Evolutionary conservation across 2,888 invertebrate genomes (phyloP).

Genomic region (Sphaeridia pumilis): DNA sequence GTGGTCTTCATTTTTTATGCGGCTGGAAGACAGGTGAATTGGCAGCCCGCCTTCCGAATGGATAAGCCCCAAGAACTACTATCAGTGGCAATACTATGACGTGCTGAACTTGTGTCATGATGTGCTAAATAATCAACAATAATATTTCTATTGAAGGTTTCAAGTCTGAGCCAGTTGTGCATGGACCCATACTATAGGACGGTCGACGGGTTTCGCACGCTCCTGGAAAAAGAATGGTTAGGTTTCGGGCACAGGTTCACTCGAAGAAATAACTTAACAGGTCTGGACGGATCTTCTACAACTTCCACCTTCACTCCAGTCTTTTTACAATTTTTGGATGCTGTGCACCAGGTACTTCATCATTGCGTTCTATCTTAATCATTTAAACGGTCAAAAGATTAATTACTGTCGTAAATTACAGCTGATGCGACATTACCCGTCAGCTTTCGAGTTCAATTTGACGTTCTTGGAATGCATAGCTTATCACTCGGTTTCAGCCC

Average conservation of each 20-base stretch:
- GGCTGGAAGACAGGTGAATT: no score
- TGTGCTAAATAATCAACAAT: conserved; percentile 57
- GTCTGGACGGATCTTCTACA: conserved; percentile 49
- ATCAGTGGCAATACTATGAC: neutral
- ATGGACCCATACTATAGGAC: conserved; percentile 93
- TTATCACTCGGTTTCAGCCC: conserved; percentile 89
- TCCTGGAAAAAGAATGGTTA: conserved; percentile 97
- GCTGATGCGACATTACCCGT: conserved; percentile 85
- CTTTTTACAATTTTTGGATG: conserved; percentile 91
- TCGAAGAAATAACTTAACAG: conserved; percentile 79
- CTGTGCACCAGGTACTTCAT: conserved; percentile 73
- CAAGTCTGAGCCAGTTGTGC: conserved; percentile 84
- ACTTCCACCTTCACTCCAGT: conserved; percentile 77
- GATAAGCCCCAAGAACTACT: no score
- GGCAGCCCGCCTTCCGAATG: no score
- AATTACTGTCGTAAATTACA: conserved; percentile 41
- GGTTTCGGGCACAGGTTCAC: conserved; percentile 92
- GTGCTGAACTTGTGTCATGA: neutral
- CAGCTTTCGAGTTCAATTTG: conserved; percentile 96
- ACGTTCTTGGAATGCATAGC: conserved; percentile 89
- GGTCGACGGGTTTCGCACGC: conserved; percentile 75
- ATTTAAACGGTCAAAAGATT: no score
- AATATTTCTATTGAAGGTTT: conserved; percentile 76
- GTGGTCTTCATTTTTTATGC: no score
- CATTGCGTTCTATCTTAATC: no score